A percentile compares a stretch with the other conserved stretches of the same genome.
Evolutionary conservation across 2,797 vertebrate genomes (phyloP).

Genomic region (Chelonia mydas): DNA sequence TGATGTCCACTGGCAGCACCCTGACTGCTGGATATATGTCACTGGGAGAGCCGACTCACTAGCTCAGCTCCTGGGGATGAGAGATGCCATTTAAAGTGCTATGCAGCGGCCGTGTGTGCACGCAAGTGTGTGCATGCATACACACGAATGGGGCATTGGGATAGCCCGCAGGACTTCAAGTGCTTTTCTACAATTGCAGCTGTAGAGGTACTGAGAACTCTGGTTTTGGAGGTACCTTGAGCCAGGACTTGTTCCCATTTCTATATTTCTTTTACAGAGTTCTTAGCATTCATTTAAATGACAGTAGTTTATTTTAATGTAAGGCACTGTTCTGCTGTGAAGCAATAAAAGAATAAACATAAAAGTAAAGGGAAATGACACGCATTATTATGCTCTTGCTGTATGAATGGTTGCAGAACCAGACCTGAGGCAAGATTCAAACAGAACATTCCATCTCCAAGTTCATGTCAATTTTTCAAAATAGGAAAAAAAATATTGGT

Average conservation of each 20-base stretch:
- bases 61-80: neutral
- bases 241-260: neutral
- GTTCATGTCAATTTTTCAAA: neutral
- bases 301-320: neutral
- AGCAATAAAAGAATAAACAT: neutral
- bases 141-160: neutral
- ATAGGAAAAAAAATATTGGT: neutral
- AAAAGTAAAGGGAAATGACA: neutral
- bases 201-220: neutral
- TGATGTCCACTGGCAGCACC: neutral
- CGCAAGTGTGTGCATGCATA: neutral
- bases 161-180: neutral
- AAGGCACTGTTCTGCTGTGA: neutral
- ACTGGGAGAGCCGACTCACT: neutral
- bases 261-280: neutral
- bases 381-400: neutral
- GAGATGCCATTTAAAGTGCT: neutral
- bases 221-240: neutral
- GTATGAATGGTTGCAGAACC: neutral
- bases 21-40: neutral
- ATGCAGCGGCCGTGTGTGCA: fast-evolving
- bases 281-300: neutral
- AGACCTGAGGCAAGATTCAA: neutral
- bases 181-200: neutral
- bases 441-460: neutral